Evolutionary conservation across 2,113 vertebrate species (phyloP).

Genomic region (Macaca fascicularis): DNA sequence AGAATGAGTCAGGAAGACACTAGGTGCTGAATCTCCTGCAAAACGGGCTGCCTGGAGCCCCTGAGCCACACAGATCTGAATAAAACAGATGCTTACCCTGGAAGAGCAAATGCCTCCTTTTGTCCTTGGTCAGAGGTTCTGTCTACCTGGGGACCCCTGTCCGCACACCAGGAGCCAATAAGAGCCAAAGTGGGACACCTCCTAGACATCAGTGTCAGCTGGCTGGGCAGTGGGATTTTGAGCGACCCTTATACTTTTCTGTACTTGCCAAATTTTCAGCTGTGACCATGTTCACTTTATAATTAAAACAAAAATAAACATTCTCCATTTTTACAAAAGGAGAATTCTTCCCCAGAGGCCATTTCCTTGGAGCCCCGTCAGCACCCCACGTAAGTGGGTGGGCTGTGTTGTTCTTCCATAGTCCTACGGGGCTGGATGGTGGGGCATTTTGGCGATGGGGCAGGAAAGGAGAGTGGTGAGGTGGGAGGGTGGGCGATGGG

Average conservation of each 20-base stretch:
- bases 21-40: not conserved
- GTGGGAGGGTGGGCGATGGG: accelerated
- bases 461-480: not conserved
- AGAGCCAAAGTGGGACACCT: accelerated
- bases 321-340: not conserved
- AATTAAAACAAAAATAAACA: conserved; percentile 54
- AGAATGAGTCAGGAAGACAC: not conserved
- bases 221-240: not conserved
- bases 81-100: not conserved
- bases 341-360: not conserved
- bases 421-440: accelerated
- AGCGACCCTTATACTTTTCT: not conserved
- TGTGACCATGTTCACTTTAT: not conserved
- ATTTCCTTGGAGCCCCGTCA: not conserved
- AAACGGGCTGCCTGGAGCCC: not conserved
- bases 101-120: not conserved
- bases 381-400: not conserved
- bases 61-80: not conserved
- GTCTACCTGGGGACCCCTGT: too few species aligned
- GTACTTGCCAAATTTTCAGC: not conserved
- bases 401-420: accelerated
- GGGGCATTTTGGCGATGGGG: not conserved
- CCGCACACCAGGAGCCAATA: accelerated
- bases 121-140: not conserved
- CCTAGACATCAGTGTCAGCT: accelerated